Conservation (phyloP, 2,888 invertebrate species). For the Gymnosoma rotundatum region DNA sequence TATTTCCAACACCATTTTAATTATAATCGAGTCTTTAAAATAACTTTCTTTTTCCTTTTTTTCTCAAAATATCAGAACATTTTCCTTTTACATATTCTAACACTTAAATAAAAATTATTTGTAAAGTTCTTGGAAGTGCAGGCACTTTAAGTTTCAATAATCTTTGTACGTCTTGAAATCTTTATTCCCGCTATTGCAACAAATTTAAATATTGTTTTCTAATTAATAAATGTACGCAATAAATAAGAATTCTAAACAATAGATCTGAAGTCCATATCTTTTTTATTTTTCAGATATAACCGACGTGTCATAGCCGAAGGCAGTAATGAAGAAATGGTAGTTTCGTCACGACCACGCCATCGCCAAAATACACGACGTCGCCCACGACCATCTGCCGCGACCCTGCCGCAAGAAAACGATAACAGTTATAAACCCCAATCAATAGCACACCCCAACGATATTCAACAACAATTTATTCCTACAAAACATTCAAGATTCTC, state of each 20-base stretch:
- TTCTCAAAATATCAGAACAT: neutral
- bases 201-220: slow-evolving; percentile 5
- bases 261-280: neutral
- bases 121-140: neutral
- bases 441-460: slow-evolving; percentile 70
- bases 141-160: neutral
- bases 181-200: slow-evolving; percentile 18
- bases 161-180: neutral
- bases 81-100: neutral
- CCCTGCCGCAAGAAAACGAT: slow-evolving; percentile 73
- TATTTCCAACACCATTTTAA: neutral
- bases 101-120: neutral
- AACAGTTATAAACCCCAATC: slow-evolving; percentile 72
- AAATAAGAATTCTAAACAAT: no score
- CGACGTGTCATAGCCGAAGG: slow-evolving; percentile 78
- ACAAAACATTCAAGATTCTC: slow-evolving; percentile 61
- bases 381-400: slow-evolving; percentile 53
- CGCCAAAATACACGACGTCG: slow-evolving; percentile 69
- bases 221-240: neutral
- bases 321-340: slow-evolving; percentile 77
- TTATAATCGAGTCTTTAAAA: neutral
- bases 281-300: slow-evolving; percentile 73
- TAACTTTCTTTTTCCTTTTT: neutral
- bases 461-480: slow-evolving; percentile 63
- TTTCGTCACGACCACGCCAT: slow-evolving; percentile 71